Conservation (phyloP, 2,888 invertebrate genomes). For the Calephelis perditalis region DNA sequence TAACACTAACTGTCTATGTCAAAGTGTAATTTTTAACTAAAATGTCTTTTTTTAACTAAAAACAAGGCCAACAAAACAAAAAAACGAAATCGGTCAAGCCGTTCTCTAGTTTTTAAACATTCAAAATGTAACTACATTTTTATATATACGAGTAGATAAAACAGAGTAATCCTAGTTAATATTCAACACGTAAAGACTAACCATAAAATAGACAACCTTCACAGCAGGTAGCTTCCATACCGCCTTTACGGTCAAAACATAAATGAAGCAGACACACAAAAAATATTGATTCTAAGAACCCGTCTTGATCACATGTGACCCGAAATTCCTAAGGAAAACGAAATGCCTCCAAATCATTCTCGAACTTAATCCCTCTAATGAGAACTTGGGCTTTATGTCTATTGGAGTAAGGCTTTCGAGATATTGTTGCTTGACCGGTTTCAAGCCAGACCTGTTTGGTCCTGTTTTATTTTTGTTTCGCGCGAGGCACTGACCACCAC, state of each 20-base stretch:
- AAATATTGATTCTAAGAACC: conserved; percentile 31
- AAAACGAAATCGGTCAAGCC: too few relatives aligned
- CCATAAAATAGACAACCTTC: conserved; percentile 21
- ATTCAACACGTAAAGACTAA: conserved; percentile 6
- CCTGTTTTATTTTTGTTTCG: conserved; percentile 71
- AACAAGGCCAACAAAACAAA: too few relatives aligned
- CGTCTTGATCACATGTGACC: conserved; percentile 39
- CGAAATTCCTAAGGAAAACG: conserved; percentile 74
- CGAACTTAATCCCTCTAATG: conserved; percentile 31
- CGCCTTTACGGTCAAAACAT: conserved; percentile 22
- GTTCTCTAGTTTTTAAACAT: too few relatives aligned
- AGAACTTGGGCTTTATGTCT: conserved; percentile 11
- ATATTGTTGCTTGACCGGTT: conserved; percentile 54
- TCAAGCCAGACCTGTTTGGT: conserved; percentile 56
- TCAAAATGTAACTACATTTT: too few relatives aligned
- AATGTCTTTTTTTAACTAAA: too few relatives aligned
- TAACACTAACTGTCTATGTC: too few relatives aligned
- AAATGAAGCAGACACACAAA: conserved; percentile 30
- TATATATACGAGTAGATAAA: too few relatives aligned
- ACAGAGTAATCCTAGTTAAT: conserved; percentile 3
- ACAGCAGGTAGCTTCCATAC: conserved; percentile 26
- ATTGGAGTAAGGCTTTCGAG: conserved; percentile 15
- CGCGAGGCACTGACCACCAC: conserved; percentile 75
- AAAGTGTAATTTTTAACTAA: too few relatives aligned
- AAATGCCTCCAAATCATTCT: conserved; percentile 68